phyloP scores from a whole-genome alignment of 2,797 vertebrate species.

The Caiman crocodilus region DNA sequence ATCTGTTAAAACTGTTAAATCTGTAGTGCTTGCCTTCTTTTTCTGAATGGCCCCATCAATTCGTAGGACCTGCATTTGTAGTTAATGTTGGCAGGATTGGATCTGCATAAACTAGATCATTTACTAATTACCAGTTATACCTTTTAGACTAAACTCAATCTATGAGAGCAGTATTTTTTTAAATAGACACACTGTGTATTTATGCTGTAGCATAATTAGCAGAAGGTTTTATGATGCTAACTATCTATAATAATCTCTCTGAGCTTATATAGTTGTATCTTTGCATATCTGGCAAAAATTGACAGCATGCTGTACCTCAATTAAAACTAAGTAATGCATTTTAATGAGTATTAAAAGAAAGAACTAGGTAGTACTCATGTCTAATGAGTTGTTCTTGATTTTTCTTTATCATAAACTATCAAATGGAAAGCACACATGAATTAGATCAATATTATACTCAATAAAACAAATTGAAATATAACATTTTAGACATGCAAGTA shows the following conservation, averaged over 20 bases:
- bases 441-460: slow-evolving; percentile 3
- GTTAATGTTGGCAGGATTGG: neutral
- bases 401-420: neutral
- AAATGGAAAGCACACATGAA: neutral
- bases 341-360: neutral
- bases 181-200: neutral
- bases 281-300: slow-evolving; percentile 45
- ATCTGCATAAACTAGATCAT: neutral
- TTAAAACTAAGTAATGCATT: neutral
- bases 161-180: neutral
- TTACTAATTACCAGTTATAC: neutral
- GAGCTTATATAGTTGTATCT: slow-evolving; percentile 50
- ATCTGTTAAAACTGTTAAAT: neutral
- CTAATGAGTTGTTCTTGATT: neutral
- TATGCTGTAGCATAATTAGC: neutral
- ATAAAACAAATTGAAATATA: slow-evolving; percentile 28
- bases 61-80: neutral
- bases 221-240: neutral
- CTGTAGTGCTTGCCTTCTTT: neutral
- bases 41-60: neutral
- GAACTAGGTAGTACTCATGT: neutral
- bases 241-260: neutral
- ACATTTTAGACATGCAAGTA: slow-evolving; percentile 42
- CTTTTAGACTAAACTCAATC: slow-evolving; percentile 48
- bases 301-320: slow-evolving; percentile 21